Percentiles rank a stretch among this genome's conserved stretches.
These are phyloP conservation scores for Sus cebifrons DNA, from an alignment of 2,797 vertebrate genomes.

Conservation along the genomic window DNA sequence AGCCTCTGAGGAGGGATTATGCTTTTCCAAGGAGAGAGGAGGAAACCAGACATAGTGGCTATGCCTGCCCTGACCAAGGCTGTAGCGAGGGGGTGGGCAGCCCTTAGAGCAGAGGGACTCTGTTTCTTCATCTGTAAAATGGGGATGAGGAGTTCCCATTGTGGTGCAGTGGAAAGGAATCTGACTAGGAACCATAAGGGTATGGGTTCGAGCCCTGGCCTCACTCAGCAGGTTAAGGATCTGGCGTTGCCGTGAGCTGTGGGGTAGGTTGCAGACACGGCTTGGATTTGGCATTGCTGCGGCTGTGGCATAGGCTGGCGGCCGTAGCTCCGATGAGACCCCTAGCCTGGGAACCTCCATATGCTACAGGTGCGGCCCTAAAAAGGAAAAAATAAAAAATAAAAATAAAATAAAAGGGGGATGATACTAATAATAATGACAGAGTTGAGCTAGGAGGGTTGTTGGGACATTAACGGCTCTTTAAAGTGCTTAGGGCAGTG, in stretches of 20 bases:
- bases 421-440: neutral
- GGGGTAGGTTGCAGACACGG: no score
- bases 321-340: no score
- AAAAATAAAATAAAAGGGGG: neutral
- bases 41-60: neutral
- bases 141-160: neutral
- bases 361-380: no score
- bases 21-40: neutral
- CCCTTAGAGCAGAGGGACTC: neutral
- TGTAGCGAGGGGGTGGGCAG: neutral
- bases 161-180: no score
- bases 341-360: no score
- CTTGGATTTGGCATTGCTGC: no score
- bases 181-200: no score
- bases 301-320: no score
- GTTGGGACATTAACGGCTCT: neutral
- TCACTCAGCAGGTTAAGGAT: no score
- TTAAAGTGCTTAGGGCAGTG: neutral
- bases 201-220: no score
- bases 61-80: neutral
- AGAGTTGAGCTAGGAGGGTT: neutral
- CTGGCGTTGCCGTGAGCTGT: no score
- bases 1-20: neutral
- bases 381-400: no score
- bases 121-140: conserved; percentile 53